A percentile compares a stretch with the other conserved stretches of the same genome.
Evolutionary conservation across 2,888 invertebrate genomes (phyloP).

Genomic region (Chalcis sispes): DNA sequence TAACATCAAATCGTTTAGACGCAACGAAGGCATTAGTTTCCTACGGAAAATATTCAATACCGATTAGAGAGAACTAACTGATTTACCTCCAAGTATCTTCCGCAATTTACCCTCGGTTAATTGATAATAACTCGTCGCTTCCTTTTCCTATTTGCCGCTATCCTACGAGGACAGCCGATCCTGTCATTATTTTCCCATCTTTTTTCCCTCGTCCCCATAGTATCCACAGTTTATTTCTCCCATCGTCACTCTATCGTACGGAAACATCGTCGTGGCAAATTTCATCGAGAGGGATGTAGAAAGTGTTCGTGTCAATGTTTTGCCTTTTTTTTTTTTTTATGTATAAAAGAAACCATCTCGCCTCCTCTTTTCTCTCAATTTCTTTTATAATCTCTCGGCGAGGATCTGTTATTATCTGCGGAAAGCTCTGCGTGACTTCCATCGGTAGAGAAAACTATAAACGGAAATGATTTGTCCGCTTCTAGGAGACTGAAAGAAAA

Average conservation of each 20-base stretch:
- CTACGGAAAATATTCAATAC: neutral
- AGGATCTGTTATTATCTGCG: neutral
- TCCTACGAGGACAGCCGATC: neutral
- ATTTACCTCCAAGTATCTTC: neutral
- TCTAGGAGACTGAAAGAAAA: neutral
- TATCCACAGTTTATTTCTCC: too few species aligned
- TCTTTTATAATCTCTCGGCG: slow-evolving; percentile 5
- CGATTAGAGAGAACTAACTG: neutral
- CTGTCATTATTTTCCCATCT: neutral
- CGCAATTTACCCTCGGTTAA: neutral
- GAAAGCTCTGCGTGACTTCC: slow-evolving; percentile 18
- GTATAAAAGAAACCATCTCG: slow-evolving; percentile 14
- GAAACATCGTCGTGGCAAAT: too few species aligned
- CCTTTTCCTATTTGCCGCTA: neutral
- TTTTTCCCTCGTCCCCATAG: neutral
- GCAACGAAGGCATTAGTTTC: neutral
- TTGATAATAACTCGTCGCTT: slow-evolving; percentile 18
- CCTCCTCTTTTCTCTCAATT: slow-evolving; percentile 1
- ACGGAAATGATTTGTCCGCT: slow-evolving; percentile 39
- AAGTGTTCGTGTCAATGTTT: neutral
- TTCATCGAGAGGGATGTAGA: too few species aligned
- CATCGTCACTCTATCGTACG: too few species aligned
- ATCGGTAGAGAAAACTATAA: slow-evolving; percentile 43
- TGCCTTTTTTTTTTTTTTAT: slow-evolving; percentile 10
- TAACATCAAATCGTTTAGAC: neutral